Evolutionary conservation across 2,888 invertebrate genomes (phyloP), one percentile per base, ranked within the genome.

Genomic region (Cyaniris semiargus): DNA sequence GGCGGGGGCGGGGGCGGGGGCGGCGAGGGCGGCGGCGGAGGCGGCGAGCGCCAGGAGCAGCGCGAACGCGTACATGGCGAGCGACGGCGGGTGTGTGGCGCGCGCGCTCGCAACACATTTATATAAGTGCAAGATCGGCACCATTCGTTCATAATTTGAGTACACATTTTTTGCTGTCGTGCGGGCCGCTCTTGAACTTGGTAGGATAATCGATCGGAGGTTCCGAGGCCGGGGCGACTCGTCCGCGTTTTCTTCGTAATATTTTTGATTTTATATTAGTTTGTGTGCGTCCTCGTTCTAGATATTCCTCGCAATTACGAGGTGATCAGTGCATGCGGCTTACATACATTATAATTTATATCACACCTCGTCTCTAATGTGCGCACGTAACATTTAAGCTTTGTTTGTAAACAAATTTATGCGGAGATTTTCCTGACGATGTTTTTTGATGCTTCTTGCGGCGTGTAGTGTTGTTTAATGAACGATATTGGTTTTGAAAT

Each of bases 1-100:
- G 80, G 87, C 86, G 77, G 88, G 81, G 78, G 79, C 76, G 44
- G 83, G 78, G 70, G 83, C 80, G 78, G 86, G 78, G 70, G 83
- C 80, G 78, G 87, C 83, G 79, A 86, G 84, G 83, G 88, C 88
- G 82, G 86, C 82, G 81, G 87, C 88, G 79, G 85, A 86, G 82
- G 89, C 86, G 83, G 86, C 87, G 83, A 91, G 81, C 82, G 86
- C 87, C 85, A 91, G 84, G 87, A 87, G 90, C 84, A 92, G 86
- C 88, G 87, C 90, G 86, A 92, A 90, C 92, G 92, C 91, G 91
- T 92, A 89, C 93, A 93, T 94, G 88, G 85, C 92, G 90, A 90
- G 89, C 87, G 86, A 89, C 87, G 87, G 85, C 85, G 91, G 87
- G 91, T 91, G 90, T 94, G 93, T 90, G 91, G 87, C 89, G 90